Conservation (phyloP, 1,140 invertebrate genomes). For the Drosophila paulistorum region DNA sequence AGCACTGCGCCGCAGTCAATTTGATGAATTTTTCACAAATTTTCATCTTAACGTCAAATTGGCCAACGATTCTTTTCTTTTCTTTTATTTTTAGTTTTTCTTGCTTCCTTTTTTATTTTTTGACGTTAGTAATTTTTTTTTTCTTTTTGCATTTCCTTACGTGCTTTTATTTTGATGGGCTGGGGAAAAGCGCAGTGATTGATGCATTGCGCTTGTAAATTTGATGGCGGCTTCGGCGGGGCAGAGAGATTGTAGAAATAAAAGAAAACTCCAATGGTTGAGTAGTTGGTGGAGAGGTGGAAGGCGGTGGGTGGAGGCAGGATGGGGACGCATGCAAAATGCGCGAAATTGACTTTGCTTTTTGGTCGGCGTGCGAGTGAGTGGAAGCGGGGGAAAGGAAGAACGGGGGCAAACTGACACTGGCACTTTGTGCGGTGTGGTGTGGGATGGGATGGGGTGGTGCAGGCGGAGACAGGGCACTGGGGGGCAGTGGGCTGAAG, state of each 20-base stretch:
- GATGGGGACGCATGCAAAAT: conserved; percentile 65
- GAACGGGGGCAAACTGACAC: conserved; percentile 59
- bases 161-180: conserved; percentile 31
- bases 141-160: conserved; percentile 37
- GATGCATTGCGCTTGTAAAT: conserved; percentile 80
- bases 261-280: conserved; percentile 9
- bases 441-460: not conserved
- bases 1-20: conserved; percentile 65
- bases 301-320: not conserved
- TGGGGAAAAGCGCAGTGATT: conserved; percentile 72
- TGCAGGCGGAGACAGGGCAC: not conserved
- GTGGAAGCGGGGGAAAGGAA: too few species aligned
- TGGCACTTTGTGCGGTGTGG: conserved; percentile 50
- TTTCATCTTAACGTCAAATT: conserved; percentile 76
- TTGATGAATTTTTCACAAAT: conserved; percentile 79
- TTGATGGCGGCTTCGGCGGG: conserved; percentile 54
- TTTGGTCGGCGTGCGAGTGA: conserved; percentile 27
- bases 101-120: not conserved
- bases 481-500: conserved; percentile 32
- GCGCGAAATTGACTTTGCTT: conserved; percentile 80
- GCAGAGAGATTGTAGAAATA: not conserved
- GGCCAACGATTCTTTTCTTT: conserved; percentile 51
- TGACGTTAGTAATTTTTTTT: not conserved
- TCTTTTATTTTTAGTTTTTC: conserved; percentile 19
- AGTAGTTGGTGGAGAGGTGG: not conserved